Evolutionary conservation across 2,888 invertebrate genomes (phyloP).

Genomic region (Cheilosia soror): DNA sequence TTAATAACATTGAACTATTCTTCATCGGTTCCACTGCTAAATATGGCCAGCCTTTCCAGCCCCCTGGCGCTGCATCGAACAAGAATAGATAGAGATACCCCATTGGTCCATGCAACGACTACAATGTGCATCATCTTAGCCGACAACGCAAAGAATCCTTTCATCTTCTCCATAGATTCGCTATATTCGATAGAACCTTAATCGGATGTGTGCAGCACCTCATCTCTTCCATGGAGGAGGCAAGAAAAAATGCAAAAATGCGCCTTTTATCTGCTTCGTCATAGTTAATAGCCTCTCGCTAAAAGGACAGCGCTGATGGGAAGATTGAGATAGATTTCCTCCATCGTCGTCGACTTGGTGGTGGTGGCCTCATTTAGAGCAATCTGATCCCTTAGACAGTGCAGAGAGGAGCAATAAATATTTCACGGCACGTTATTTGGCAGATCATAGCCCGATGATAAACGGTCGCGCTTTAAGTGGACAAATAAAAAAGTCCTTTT

Average conservation of each 20-base stretch:
- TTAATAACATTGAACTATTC: conserved; percentile 70
- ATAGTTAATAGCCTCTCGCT: conserved; percentile 59
- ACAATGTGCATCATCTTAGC: conserved; percentile 60
- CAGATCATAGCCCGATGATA: conserved; percentile 57
- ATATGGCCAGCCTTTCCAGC: conserved; percentile 43
- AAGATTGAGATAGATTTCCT: conserved; percentile 57
- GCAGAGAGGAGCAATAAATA: conserved; percentile 53
- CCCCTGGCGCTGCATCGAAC: neutral
- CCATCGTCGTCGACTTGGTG: neutral
- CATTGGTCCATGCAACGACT: conserved; percentile 13
- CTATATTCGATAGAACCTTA: conserved; percentile 55
- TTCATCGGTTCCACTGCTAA: conserved; percentile 55
- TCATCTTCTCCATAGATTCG: conserved; percentile 36
- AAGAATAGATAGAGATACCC: conserved; percentile 21
- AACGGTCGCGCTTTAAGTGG: conserved; percentile 46
- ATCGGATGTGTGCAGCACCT: conserved; percentile 49
- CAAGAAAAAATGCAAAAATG: conserved; percentile 26
- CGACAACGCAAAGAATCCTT: conserved; percentile 45
- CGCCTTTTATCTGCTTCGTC: conserved; percentile 36
- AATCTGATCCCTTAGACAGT: conserved; percentile 28
- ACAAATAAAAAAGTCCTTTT: conserved; percentile 67
- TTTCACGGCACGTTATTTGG: conserved; percentile 56
- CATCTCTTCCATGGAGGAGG: neutral
- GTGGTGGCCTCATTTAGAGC: conserved; percentile 56
- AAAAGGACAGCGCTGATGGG: conserved; percentile 67